A percentile compares a stretch with the other conserved stretches of the same genome.
phyloP scores from a whole-genome alignment of 2,113 vertebrate species.

The Psittacus erithacus region DNA sequence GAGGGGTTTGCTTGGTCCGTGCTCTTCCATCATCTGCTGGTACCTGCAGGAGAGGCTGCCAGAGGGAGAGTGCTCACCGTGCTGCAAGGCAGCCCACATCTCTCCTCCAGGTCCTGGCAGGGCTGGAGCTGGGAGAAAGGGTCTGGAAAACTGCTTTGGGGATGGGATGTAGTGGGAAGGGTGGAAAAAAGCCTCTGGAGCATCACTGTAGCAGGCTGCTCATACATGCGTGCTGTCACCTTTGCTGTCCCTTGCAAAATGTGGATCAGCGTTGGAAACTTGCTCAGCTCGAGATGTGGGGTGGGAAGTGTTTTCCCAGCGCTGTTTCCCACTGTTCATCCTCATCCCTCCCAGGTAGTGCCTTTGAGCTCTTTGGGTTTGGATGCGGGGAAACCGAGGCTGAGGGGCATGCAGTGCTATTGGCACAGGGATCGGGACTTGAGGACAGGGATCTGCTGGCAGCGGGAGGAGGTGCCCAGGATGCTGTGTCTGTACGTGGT shows the following conservation, averaged over 20 bases:
- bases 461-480: accelerated
- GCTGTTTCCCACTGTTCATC: not conserved
- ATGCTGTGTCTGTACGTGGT: accelerated
- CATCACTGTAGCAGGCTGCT: accelerated
- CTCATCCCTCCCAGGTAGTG: not conserved
- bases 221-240: accelerated
- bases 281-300: accelerated
- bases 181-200: not conserved
- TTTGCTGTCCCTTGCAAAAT: not conserved
- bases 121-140: not conserved
- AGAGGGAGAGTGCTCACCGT: not conserved
- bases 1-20: accelerated
- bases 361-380: not conserved
- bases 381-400: not conserved
- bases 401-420: accelerated
- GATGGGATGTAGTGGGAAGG: not conserved
- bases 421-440: accelerated
- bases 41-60: not conserved
- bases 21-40: accelerated
- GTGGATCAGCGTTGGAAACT: accelerated
- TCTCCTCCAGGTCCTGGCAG: accelerated
- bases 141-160: not conserved
- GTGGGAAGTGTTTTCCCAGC: accelerated
- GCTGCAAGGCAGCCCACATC: not conserved
- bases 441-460: not conserved